Evolutionary conservation across 2,888 invertebrate species (phyloP).

Genomic region (Hirtodrosophila duncani): DNA sequence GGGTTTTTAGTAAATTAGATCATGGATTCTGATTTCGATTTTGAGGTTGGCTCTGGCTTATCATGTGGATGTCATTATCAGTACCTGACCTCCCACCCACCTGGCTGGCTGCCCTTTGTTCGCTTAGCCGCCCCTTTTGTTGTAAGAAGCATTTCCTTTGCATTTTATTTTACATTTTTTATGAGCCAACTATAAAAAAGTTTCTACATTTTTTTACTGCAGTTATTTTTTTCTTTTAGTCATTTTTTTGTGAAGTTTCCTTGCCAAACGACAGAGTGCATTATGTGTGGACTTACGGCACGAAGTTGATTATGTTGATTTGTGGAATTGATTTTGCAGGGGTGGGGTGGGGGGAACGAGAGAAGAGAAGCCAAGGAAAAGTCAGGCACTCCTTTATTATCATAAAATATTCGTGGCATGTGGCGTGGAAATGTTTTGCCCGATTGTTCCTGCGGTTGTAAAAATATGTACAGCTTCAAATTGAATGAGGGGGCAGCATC

Average conservation of each 20-base stretch:
- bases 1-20: conserved; percentile 58
- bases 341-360: background rate
- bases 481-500: too few species aligned
- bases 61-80: conserved; percentile 60
- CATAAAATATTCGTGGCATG: conserved; percentile 61
- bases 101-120: conserved; percentile 46
- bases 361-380: conserved; percentile 1
- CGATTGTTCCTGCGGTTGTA: conserved; percentile 32
- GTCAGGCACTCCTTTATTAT: conserved; percentile 31
- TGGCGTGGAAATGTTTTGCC: conserved; percentile 36
- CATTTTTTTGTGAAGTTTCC: too few species aligned
- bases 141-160: conserved; percentile 40
- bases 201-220: conserved; percentile 73
- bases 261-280: conserved; percentile 52
- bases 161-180: conserved; percentile 68
- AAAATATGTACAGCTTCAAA: conserved; percentile 37
- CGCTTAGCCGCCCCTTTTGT: conserved; percentile 35
- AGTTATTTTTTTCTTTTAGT: too few species aligned
- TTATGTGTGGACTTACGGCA: conserved; percentile 63
- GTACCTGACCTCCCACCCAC: conserved; percentile 36
- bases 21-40: conserved; percentile 58
- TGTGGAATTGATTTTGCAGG: conserved; percentile 62
- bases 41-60: conserved; percentile 46
- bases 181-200: conserved; percentile 67
- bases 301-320: conserved; percentile 72